Evolutionary conservation across 1,140 invertebrate genomes (phyloP).

Genomic region (Camponotus pennsylvanicus): DNA sequence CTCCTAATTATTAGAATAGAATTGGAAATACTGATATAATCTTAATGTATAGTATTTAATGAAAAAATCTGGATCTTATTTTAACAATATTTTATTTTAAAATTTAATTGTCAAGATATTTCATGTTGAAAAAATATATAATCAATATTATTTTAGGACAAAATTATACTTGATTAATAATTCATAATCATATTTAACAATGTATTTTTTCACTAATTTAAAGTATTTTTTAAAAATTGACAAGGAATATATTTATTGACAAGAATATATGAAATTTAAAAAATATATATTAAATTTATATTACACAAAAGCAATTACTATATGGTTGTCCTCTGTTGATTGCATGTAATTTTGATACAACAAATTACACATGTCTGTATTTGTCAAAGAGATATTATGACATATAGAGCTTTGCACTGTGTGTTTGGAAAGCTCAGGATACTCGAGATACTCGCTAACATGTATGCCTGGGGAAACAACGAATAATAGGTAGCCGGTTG

Average conservation of each 20-base stretch:
- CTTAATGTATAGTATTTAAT: background rate
- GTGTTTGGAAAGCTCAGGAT: slow-evolving; percentile 25
- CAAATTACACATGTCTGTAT: background rate
- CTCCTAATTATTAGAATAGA: background rate
- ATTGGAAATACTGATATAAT: background rate
- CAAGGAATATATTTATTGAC: too few relatives aligned
- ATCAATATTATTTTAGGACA: background rate
- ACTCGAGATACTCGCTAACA: slow-evolving; percentile 34
- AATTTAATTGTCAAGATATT: background rate
- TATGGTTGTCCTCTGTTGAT: background rate
- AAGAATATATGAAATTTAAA: too few relatives aligned
- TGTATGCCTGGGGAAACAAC: slow-evolving; percentile 40
- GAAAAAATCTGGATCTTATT: background rate
- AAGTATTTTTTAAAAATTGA: too few relatives aligned
- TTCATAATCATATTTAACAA: background rate
- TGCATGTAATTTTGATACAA: background rate
- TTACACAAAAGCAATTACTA: background rate
- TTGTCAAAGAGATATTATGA: slow-evolving; percentile 28
- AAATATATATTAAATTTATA: too few relatives aligned
- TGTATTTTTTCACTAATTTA: background rate
- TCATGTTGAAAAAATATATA: background rate
- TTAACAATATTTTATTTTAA: background rate
- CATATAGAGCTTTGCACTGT: background rate
- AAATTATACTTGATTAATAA: background rate
- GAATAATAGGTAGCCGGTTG: slow-evolving; percentile 50